Evolutionary conservation across 37 sponge, comb jelly and placozoan species (phyloP), one percentile per base, ranked within the genome.

Genomic region (Petrosia ficiformis): DNA sequence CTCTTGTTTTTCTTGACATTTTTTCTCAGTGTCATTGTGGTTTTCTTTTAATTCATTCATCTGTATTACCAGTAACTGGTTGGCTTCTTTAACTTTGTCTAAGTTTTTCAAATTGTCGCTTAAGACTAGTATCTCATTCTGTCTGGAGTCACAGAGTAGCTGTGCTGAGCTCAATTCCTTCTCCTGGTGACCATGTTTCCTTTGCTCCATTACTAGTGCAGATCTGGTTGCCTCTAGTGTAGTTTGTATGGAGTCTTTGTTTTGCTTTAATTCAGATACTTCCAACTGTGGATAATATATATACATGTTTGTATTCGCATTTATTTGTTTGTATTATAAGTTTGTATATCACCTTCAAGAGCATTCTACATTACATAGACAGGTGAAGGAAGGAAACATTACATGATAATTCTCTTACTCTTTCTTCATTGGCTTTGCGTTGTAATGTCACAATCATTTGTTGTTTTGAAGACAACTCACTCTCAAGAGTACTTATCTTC

Each of bases 351-450:
- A n/a, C n/a, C n/a, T n/a, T n/a, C n/a, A n/a, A n/a, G n/a, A n/a
- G n/a, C n/a, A n/a, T n/a, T n/a, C n/a, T n/a, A n/a, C n/a, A n/a
- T n/a, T n/a, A n/a, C n/a, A n/a, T n/a, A n/a, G n/a, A n/a, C n/a
- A n/a, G n/a, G n/a, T n/a, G n/a, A n/a, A n/a, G n/a, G n/a, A n/a
- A n/a, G n/a, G n/a, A n/a, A n/a, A n/a, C n/a, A n/a, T n/a, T n/a
- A n/a, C n/a, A n/a, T n/a, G n/a, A n/a, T 61, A 61, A 26, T 61
- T 26, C n/a, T 61, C 11, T 61, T 11, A 61, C 63, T n/a, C n/a
- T 61, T 22, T 61, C 63, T 61, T 61, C 63, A 26, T 29, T 61
- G 6, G 28, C 6, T n/a, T 61, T 61, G 5, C 28, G 11, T n/a
- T 61, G 63, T 11, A 61, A 29, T 26, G 63, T n/a, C 22, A 6